Percentiles rank a stretch among this genome's conserved stretches.
These are phyloP conservation scores for Neopipo cinnamomea DNA, from an alignment of 2,113 vertebrate species.

Conservation along the genomic window DNA sequence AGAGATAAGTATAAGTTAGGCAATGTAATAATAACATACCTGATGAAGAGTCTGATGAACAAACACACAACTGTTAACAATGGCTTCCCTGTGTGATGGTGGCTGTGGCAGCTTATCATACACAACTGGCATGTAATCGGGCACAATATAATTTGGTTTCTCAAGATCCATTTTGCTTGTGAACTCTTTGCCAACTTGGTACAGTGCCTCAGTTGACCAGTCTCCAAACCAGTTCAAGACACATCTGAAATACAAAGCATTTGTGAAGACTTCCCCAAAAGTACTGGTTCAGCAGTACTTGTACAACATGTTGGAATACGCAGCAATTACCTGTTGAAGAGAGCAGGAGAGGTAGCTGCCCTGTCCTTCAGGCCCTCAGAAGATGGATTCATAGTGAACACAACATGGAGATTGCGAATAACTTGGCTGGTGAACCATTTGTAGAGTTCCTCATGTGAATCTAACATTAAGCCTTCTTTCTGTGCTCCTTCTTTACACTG, in stretches of 20 bases:
- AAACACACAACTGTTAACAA: constrained; percentile 97
- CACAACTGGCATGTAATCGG: constrained; percentile 96
- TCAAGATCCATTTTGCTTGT: constrained; percentile 99
- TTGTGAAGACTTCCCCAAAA: background rate
- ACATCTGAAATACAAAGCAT: constrained; percentile 75
- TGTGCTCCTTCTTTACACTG: constrained; percentile 98
- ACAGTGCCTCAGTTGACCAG: constrained; percentile 97
- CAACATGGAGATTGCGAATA: constrained; percentile 97
- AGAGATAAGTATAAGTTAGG: background rate
- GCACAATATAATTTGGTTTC: constrained; percentile 95
- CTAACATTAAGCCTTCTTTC: constrained; percentile 97
- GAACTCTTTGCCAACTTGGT: constrained; percentile 98
- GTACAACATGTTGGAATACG: background rate
- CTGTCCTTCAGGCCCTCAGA: constrained; percentile 98
- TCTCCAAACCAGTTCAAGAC: constrained; percentile 99
- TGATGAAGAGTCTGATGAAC: constrained; percentile 98
- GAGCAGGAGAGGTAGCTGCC: constrained; percentile 94
- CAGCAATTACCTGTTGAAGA: constrained; percentile 91
- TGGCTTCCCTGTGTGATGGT: constrained; percentile 92
- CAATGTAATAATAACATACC: constrained; percentile 64
- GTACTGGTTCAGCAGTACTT: background rate
- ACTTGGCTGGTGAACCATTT: constrained; percentile 99
- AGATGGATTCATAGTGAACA: constrained; percentile 99
- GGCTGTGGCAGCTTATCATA: constrained; percentile 94
- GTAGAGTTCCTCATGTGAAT: constrained; percentile 97